Evolutionary conservation across 2,888 invertebrate genomes (phyloP).

Genomic region (Xanthorhoe spadicearia): DNA sequence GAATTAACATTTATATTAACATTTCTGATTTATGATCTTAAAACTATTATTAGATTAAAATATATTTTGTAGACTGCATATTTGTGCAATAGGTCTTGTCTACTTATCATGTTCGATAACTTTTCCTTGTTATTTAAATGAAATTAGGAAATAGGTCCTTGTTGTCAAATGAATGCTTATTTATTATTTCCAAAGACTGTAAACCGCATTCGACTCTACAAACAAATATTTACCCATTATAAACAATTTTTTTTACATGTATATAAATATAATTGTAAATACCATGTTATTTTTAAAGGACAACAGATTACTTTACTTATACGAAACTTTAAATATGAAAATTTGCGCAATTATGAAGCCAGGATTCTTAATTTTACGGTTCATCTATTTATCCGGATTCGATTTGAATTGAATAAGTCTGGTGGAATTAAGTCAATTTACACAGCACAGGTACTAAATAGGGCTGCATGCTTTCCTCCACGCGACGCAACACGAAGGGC

Average conservation of each 20-base stretch:
- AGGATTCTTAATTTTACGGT: neutral
- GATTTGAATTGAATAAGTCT: neutral
- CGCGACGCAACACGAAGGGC: conserved; percentile 34
- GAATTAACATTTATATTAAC: neutral
- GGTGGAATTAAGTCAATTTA: neutral
- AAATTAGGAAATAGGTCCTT: neutral
- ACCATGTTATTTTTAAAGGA: too few species aligned
- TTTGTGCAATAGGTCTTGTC: neutral
- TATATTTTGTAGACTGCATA: neutral
- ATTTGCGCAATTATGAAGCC: too few species aligned
- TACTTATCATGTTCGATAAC: neutral
- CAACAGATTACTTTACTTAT: too few species aligned
- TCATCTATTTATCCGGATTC: neutral
- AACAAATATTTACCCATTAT: too few species aligned
- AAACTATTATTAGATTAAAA: neutral
- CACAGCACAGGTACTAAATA: conserved; percentile 1
- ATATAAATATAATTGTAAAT: too few species aligned
- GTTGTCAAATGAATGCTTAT: too few species aligned
- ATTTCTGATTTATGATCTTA: neutral
- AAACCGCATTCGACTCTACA: too few species aligned
- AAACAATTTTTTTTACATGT: too few species aligned
- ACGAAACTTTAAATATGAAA: too few species aligned
- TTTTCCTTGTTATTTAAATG: neutral
- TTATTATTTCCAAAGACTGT: too few species aligned
- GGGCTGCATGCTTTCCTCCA: conserved; percentile 17